Evolutionary conservation across 2,888 invertebrate species (phyloP).

Genomic region (Eremobia ochroleuca): DNA sequence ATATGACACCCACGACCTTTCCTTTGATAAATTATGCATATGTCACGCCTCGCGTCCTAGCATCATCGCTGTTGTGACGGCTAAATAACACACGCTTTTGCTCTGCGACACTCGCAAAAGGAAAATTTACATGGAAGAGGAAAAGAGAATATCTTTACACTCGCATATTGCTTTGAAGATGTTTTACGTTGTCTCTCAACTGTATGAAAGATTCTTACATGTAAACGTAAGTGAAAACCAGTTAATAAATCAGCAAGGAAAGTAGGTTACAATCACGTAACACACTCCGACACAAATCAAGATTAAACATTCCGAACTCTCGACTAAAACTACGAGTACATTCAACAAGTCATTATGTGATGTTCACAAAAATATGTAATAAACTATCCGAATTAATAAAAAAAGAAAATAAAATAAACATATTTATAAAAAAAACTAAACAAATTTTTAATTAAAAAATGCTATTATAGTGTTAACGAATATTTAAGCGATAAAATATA

Average conservation of each 20-base stretch:
- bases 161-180: constrained; percentile 64
- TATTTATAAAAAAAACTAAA: no score
- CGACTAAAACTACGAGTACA: no score
- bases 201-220: constrained; percentile 39
- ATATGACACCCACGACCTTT: constrained; percentile 65
- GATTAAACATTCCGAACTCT: no score
- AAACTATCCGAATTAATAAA: no score
- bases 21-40: constrained; percentile 77
- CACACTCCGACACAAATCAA: no score
- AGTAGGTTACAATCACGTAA: no score
- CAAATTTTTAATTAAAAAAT: no score
- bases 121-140: constrained; percentile 71
- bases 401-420: no score
- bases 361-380: no score
- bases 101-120: constrained; percentile 62
- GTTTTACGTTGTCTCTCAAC: constrained; percentile 53
- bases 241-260: constrained; percentile 45
- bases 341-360: no score
- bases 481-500: no score
- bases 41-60: constrained; percentile 64
- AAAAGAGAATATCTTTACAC: constrained; percentile 67
- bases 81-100: constrained; percentile 72
- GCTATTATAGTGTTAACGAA: no score
- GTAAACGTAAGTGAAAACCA: constrained; percentile 41
- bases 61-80: constrained; percentile 70